These are phyloP conservation scores for Scomberomorus guttatus DNA, from an alignment of 2,797 vertebrate species.

Conservation along the genomic window DNA sequence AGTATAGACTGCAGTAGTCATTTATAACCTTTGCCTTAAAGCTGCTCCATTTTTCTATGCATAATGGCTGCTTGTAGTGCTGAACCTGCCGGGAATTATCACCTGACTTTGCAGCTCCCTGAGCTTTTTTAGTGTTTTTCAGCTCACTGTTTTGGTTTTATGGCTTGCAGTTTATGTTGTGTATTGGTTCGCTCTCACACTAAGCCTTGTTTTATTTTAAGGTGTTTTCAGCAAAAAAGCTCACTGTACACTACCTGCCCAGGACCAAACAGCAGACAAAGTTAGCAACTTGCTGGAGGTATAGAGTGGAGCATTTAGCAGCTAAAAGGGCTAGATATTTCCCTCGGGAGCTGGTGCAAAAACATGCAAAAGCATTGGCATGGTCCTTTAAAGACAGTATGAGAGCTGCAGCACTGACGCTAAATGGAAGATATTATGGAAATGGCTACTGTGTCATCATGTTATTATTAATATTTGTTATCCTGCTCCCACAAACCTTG, in stretches of 20 bases:
- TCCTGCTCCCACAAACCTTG: neutral
- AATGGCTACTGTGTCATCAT: neutral
- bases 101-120: no score
- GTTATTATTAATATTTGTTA: neutral
- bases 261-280: neutral
- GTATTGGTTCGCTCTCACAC: neutral
- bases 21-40: neutral
- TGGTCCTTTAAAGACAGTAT: no score
- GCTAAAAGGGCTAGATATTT: neutral
- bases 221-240: no score
- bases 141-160: no score
- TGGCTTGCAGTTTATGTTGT: no score
- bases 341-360: neutral
- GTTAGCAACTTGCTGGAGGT: neutral
- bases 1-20: no score
- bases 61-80: no score
- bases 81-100: no score
- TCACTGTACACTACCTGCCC: no score
- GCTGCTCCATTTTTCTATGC: neutral
- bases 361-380: neutral
- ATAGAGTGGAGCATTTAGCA: neutral
- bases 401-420: neutral
- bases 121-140: no score
- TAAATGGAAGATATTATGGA: neutral
- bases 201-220: no score